Evolutionary conservation across 2,888 invertebrate species (phyloP), one percentile per base, ranked within the genome.

Genomic region (Melikaiella ostensackeni): DNA sequence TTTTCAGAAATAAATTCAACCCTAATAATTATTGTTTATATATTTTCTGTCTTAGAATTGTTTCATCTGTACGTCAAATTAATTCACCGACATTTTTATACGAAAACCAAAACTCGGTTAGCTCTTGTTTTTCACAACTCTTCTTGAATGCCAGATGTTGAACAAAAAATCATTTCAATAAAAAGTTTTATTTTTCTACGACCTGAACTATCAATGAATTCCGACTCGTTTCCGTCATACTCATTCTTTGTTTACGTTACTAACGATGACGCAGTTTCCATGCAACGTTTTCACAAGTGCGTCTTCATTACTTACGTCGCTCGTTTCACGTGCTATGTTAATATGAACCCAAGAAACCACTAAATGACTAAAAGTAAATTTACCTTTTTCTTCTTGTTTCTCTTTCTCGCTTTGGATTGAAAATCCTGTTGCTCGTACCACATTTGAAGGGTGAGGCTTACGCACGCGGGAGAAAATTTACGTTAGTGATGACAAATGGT

Each of bases 401-500:
- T 9, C n/a, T 42, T 42, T 24, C 9, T 59, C 24, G 13, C 59
- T 59, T 59, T 6, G n/a, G 50, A 70, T 50, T 70, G 50, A 50
- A 66, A 70, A 70, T 70, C 33, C 30, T 70, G 70, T 70, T 70
- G n/a, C 27, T 46, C 19, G n/a, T 42, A 42, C 16, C 27, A 33
- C 24, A 64, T 38, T 11, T 30, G 75, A 59, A 75, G 76, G 75
- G 77, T 63, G 76, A 85, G 77, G 78, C 57, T 77, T 77, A 66
- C 27, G 74, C 57, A 81, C 83, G 84, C 82, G 85, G 84, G 82
- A 85, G 85, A 83, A 86, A 89, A 89, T 90, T 90, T 89, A 89
- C 88, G 86, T 82, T 81, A 84, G 83, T 87, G 89, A 90, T 91
- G 91, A 91, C 89, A 91, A 91, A 91, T 91, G 89, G 89, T 89